Evolutionary conservation across 1,140 invertebrate species (phyloP), one percentile per base, ranked within the genome.

Genomic region (Drosophila oshimai): DNA sequence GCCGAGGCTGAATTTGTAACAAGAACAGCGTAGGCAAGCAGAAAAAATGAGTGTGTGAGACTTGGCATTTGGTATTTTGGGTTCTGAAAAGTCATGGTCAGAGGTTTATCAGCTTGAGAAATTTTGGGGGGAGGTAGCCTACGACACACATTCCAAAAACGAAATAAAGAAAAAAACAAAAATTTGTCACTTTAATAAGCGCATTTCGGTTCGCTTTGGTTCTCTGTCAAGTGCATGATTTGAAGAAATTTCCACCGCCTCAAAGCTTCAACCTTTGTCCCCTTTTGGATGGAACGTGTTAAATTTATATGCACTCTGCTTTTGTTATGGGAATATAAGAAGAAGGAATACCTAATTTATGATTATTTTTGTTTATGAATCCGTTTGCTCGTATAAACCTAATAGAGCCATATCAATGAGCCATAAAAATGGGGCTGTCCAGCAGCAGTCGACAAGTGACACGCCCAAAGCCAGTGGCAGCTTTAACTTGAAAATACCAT

Each of bases 181-280:
- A 84, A 84, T 84, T 86, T 86, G 80, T 86, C 80, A 87, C 58
- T 86, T 76, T 86, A 79, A 86, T 84, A 86, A 75, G 80, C 78
- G 78, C 73, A 76, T 76, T 81, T 80, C 36, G 29, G 18, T 33
- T 33, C 26, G 12, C 47, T 69, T 55, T 60, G 55, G 36, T 22
- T 44, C 39, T 54, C 39, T 54, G 55, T 60, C 68, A 72, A 73
- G 57, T 73, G 80, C 68, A 80, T 84, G 80, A 84, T 71, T 75
- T 46, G 51, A 44, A 20, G 49, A 51, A 67, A 77, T 31, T 12
- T 37, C 10, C 10, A 24, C 57, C 24, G 24, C 10, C 20, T 17
- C 65, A 65, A 68, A 50, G 13, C 44, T 50, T 17, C 17, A 37
- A 57, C 62, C 60, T 65, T 74, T 70, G 46, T 42, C 26, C 31